Conservation (phyloP, 2,888 invertebrate genomes). For the Macrosiphum euphorbiae region DNA sequence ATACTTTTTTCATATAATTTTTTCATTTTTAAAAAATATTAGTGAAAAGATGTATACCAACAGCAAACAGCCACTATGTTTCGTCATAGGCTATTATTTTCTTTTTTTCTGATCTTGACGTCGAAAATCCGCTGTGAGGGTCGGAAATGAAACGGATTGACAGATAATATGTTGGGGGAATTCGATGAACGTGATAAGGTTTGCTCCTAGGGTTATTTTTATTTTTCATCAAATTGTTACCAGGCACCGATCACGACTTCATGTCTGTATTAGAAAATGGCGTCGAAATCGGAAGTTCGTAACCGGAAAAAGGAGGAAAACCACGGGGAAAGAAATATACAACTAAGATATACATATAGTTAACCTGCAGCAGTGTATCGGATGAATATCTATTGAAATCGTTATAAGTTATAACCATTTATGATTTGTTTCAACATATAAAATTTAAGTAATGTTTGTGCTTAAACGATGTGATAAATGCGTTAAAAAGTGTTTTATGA, state of each 20-base stretch:
- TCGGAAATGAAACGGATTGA: slow-evolving; percentile 56
- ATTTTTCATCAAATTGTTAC: slow-evolving; percentile 20
- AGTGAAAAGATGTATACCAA: slow-evolving; percentile 6
- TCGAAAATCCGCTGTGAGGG: slow-evolving; percentile 35
- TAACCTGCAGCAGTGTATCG: not conserved
- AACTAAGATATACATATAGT: not conserved
- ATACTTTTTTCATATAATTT: not conserved
- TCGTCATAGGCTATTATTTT: slow-evolving; percentile 19
- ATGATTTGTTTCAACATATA: not conserved
- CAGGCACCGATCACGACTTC: not conserved
- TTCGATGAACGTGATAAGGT: slow-evolving; percentile 53
- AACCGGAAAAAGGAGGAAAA: slow-evolving; percentile 13
- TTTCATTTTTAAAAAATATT: not conserved
- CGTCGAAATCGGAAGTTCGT: slow-evolving; percentile 40
- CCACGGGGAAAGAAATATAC: slow-evolving; percentile 20
- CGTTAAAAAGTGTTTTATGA: not conserved
- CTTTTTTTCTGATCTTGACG: slow-evolving; percentile 24
- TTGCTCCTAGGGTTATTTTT: slow-evolving; percentile 34
- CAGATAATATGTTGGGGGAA: slow-evolving; percentile 37
- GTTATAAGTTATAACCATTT: slow-evolving; percentile 27
- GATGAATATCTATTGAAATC: not conserved
- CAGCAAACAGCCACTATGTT: not conserved
- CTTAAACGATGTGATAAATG: not conserved
- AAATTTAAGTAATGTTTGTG: not conserved
- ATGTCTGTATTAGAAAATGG: slow-evolving; percentile 30